Conservation (phyloP, 2,888 invertebrate genomes). For the Liposcelis brunnea region DNA sequence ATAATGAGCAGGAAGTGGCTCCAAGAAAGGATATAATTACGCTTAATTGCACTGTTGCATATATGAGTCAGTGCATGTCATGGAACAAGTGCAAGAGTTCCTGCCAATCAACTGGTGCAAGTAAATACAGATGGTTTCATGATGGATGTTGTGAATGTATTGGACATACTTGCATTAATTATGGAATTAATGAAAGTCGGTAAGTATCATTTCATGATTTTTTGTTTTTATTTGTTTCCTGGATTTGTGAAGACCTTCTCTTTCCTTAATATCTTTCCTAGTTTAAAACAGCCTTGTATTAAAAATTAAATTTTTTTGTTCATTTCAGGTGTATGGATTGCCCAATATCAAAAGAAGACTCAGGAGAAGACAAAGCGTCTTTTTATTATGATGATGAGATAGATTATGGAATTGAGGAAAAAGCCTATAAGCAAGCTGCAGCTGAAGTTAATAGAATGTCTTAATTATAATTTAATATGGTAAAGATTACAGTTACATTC, state of each 20-base stretch:
- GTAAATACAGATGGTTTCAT: constrained; percentile 81
- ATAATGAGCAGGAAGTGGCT: constrained; percentile 21
- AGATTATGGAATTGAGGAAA: constrained; percentile 40
- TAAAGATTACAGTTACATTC: too few relatives aligned
- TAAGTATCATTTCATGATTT: constrained; percentile 21
- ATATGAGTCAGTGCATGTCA: constrained; percentile 76
- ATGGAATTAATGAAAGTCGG: constrained; percentile 76
- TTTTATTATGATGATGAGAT: constrained; percentile 40
- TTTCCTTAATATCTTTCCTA: neutral
- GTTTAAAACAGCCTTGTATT: neutral
- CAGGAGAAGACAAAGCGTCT: constrained; percentile 29
- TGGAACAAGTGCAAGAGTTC: constrained; percentile 70
- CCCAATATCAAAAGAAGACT: constrained; percentile 35
- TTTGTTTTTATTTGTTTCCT: neutral
- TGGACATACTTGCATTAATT: constrained; percentile 72
- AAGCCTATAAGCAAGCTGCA: neutral
- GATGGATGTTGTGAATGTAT: constrained; percentile 91
- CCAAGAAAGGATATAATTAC: constrained; percentile 30
- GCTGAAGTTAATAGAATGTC: neutral
- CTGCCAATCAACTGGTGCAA: constrained; percentile 69
- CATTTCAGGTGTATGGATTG: constrained; percentile 40
- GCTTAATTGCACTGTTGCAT: constrained; percentile 82
- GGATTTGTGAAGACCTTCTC: neutral
- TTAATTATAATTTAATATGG: too few relatives aligned
- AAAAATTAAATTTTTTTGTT: constrained; percentile 1